Conservation (phyloP, 2,113 vertebrate species). For the Poeciliopsis retropinna region DNA sequence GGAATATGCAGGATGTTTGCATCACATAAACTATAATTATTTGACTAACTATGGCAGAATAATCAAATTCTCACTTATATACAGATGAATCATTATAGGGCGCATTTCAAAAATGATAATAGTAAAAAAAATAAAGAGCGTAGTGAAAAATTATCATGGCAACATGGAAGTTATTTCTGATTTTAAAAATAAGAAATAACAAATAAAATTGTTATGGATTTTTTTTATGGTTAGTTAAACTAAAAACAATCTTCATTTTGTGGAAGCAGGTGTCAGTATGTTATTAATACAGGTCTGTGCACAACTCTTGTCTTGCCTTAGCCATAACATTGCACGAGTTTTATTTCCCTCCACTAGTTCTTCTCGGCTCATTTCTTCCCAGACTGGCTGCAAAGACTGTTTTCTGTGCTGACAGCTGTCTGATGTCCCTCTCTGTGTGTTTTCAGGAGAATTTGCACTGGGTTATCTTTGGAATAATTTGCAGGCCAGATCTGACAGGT, state of each 20-base stretch:
- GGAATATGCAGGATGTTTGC: background rate
- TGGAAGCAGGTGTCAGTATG: slow-evolving; percentile 25
- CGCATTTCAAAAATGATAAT: background rate
- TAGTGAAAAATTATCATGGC: background rate
- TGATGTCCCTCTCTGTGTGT: slow-evolving; percentile 51
- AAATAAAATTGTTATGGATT: background rate
- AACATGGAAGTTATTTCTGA: background rate
- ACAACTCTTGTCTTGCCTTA: slow-evolving; percentile 28
- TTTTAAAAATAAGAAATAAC: background rate
- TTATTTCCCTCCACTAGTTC: slow-evolving; percentile 24
- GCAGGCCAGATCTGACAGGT: slow-evolving; percentile 61
- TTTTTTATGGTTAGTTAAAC: background rate
- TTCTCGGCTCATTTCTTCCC: slow-evolving; percentile 44
- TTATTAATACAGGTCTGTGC: slow-evolving; percentile 19
- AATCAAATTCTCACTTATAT: background rate
- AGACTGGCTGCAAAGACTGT: slow-evolving; percentile 33
- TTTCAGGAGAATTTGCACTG: slow-evolving; percentile 27
- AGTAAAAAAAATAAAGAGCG: background rate
- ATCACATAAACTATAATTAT: background rate
- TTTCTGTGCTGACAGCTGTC: slow-evolving; percentile 44
- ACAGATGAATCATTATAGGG: background rate
- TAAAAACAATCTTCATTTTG: slow-evolving; percentile 11
- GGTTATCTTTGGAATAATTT: slow-evolving; percentile 62
- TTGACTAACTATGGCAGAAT: background rate
- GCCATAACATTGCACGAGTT: slow-evolving; percentile 47